phyloP scores from a whole-genome alignment of 1,140 invertebrate genomes.

The Drosophila nikananu region DNA sequence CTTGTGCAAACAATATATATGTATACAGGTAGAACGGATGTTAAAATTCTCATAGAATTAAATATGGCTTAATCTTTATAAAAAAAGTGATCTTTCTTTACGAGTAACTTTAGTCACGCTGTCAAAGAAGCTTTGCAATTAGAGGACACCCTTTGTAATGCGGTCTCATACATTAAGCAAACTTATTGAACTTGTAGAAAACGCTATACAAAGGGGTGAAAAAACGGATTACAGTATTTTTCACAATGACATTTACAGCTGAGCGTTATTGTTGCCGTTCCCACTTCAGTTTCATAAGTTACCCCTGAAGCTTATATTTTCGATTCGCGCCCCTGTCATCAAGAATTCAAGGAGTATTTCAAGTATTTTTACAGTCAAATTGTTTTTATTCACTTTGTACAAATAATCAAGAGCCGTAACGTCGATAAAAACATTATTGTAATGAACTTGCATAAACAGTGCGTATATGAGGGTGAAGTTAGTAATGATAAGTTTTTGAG shows the following conservation, averaged over 20 bases:
- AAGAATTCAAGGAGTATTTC: slow-evolving; percentile 74
- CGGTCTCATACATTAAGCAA: slow-evolving; percentile 24
- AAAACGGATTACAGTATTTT: slow-evolving; percentile 62
- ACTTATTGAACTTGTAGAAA: slow-evolving; percentile 1
- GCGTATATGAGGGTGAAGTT: slow-evolving; percentile 35
- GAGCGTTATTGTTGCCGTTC: slow-evolving; percentile 51
- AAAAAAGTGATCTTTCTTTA: slow-evolving; percentile 6
- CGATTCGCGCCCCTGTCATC: slow-evolving; percentile 22
- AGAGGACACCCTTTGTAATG: slow-evolving; percentile 20
- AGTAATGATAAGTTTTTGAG: slow-evolving; percentile 26
- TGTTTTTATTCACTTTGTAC: slow-evolving; percentile 80
- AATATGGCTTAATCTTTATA: background rate
- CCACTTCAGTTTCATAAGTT: slow-evolving; percentile 31
- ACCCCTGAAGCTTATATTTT: slow-evolving; percentile 15
- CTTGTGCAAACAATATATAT: too few relatives aligned
- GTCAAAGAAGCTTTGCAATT: background rate
- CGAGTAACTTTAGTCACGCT: slow-evolving; percentile 29
- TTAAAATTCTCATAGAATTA: background rate
- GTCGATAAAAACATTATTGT: slow-evolving; percentile 60
- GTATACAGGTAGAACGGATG: background rate
- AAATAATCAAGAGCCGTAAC: slow-evolving; percentile 67
- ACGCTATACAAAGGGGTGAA: slow-evolving; percentile 64
- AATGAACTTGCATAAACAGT: slow-evolving; percentile 23
- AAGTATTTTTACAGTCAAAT: slow-evolving; percentile 83
- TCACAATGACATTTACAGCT: slow-evolving; percentile 72